Percentiles rank a stretch among this genome's conserved stretches.
Conservation (phyloP, 2,888 invertebrate species). For the Mystacides longicornis region DNA sequence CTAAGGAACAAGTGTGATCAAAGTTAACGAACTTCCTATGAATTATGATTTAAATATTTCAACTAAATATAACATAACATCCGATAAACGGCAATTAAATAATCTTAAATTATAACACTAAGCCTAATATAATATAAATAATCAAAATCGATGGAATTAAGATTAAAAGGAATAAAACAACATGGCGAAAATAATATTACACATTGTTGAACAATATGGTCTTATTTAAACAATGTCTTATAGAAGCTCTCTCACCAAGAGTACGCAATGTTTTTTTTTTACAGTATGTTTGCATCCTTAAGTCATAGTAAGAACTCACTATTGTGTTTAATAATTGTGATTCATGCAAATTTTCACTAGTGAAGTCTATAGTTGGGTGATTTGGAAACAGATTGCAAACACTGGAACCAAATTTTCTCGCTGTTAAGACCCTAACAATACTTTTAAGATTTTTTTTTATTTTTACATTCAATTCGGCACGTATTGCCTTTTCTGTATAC, state of each 20-base stretch:
- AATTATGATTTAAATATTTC: no score
- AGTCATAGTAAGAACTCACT: neutral
- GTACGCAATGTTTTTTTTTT: neutral
- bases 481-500: neutral
- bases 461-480: neutral
- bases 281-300: neutral
- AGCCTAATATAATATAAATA: no score
- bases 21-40: no score
- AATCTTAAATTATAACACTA: no score
- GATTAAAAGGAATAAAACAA: no score
- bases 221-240: no score
- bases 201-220: no score
- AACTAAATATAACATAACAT: no score
- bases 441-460: neutral
- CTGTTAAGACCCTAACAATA: neutral
- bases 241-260: neutral
- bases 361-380: neutral
- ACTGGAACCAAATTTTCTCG: neutral
- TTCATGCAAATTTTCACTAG: neutral
- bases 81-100: no score
- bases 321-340: neutral
- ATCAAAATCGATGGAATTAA: no score
- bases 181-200: no score
- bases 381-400: neutral
- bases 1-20: no score